These are phyloP conservation scores for Leptodirus hochenwartii DNA, from an alignment of 2,888 invertebrate species.

Conservation along the genomic window DNA sequence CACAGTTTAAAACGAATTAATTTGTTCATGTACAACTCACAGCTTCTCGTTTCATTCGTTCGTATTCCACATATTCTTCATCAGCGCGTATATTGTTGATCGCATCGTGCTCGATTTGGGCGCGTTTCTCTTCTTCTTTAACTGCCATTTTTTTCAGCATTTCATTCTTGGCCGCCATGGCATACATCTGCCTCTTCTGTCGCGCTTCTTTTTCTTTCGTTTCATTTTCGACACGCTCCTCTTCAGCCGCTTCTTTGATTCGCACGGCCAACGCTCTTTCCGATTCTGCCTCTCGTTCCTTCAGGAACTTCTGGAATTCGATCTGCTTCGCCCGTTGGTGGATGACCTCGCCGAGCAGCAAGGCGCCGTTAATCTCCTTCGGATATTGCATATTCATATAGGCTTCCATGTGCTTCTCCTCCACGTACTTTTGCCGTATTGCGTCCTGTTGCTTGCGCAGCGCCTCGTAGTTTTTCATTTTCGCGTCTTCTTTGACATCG, in stretches of 20 bases:
- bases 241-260: constrained; percentile 16
- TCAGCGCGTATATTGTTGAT: no score
- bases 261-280: constrained; percentile 16
- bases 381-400: constrained; percentile 19
- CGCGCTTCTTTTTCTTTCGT: constrained; percentile 14
- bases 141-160: constrained; percentile 3
- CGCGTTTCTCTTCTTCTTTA: constrained; percentile 1
- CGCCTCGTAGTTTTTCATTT: constrained; percentile 12
- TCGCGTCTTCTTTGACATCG: constrained; percentile 10
- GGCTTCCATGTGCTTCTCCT: constrained; percentile 18
- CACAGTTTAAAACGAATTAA: no score
- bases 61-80: no score
- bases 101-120: no score
- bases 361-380: constrained; percentile 20
- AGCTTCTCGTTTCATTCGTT: no score
- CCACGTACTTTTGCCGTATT: constrained; percentile 17
- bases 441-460: constrained; percentile 16
- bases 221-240: constrained; percentile 17
- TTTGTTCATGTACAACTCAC: no score
- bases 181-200: constrained; percentile 15
- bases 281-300: constrained; percentile 17
- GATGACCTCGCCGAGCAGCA: constrained; percentile 19
- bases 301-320: constrained; percentile 19
- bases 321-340: constrained; percentile 22
- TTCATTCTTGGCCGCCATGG: constrained; percentile 4